Evolutionary conservation across 2,113 vertebrate genomes (phyloP).

Genomic region (Atrichornis clamosus): DNA sequence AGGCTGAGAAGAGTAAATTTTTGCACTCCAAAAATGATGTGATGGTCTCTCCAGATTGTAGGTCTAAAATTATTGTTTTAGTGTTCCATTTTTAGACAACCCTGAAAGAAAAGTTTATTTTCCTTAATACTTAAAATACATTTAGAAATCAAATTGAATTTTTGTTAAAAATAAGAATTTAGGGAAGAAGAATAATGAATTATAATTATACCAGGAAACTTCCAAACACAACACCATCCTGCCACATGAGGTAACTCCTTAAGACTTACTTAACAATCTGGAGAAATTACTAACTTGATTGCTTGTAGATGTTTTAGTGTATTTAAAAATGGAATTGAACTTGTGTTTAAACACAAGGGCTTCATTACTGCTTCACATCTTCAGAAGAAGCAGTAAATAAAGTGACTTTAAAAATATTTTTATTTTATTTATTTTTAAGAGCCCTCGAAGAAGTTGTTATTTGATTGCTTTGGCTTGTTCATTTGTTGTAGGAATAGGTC

Average conservation of each 20-base stretch:
- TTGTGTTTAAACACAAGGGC: background rate
- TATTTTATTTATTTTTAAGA: background rate
- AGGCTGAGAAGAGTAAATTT: background rate
- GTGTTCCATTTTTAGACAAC: background rate
- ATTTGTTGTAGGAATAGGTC: rapidly evolving
- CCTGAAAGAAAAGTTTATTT: background rate
- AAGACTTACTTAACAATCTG: background rate
- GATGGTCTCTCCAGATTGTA: background rate
- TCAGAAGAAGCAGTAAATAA: background rate
- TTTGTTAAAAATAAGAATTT: background rate
- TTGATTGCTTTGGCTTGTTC: background rate
- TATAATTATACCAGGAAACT: background rate
- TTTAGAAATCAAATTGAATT: background rate
- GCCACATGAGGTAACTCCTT: background rate
- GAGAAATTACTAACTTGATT: background rate
- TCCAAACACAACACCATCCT: background rate
- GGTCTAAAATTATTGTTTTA: background rate
- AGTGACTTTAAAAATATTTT: background rate
- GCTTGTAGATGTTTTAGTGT: background rate
- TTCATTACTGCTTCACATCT: background rate
- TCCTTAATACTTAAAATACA: background rate
- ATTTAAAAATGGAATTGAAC: background rate
- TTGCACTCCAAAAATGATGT: background rate
- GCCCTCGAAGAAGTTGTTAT: background rate
- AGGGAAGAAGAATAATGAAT: background rate